Conservation (phyloP, 2,888 invertebrate genomes). For the Anthophora plumipes region DNA sequence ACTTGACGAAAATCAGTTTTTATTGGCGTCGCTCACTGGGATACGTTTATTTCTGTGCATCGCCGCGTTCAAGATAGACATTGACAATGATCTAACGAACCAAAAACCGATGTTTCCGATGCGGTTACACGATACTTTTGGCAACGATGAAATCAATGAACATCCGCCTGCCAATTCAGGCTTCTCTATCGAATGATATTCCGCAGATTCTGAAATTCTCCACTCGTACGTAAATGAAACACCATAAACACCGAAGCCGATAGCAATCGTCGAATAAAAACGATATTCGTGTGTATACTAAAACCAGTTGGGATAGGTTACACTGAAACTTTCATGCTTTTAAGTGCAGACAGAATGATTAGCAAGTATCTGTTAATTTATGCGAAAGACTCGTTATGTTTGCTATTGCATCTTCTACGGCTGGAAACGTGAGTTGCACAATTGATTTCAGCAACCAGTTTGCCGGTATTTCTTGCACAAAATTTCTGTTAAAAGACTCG, state of each 20-base stretch:
- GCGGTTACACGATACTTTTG: slow-evolving; percentile 39
- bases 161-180: slow-evolving; percentile 27
- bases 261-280: too few relatives aligned
- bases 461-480: not conserved
- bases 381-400: not conserved
- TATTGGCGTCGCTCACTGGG: slow-evolving; percentile 8
- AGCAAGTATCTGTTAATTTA: slow-evolving; percentile 12
- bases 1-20: slow-evolving; percentile 12
- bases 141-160: slow-evolving; percentile 47
- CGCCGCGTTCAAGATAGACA: slow-evolving; percentile 10
- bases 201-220: not conserved
- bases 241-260: not conserved
- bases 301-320: not conserved
- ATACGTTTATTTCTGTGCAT: slow-evolving; percentile 24
- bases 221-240: not conserved
- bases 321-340: not conserved
- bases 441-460: accelerated
- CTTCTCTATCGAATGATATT: not conserved
- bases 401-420: not conserved
- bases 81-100: slow-evolving; percentile 43
- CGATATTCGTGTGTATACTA: too few relatives aligned
- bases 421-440: not conserved
- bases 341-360: not conserved
- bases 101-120: slow-evolving; percentile 36
- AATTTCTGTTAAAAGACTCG: not conserved